phyloP scores from a whole-genome alignment of 2,797 vertebrate species.

The Lepilemur ruficaudatus region DNA sequence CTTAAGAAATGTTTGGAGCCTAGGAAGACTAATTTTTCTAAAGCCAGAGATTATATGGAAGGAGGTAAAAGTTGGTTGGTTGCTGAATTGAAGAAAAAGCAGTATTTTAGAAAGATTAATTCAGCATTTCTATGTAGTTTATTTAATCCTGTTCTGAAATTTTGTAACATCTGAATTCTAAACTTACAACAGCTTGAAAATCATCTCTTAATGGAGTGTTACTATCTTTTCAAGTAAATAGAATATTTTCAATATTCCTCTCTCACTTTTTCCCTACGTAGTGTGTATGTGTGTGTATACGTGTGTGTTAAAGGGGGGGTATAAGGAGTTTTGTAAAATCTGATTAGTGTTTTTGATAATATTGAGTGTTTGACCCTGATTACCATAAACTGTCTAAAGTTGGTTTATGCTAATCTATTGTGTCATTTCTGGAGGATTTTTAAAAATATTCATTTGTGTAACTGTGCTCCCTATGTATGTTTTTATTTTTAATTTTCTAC shows the following conservation, averaged over 20 bases:
- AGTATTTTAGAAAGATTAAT: neutral
- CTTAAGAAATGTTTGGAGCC: neutral
- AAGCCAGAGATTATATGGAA: neutral
- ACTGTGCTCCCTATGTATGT: neutral
- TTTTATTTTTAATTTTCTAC: slow-evolving; percentile 8
- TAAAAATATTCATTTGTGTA: neutral
- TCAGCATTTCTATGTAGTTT: neutral
- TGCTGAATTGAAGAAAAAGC: neutral
- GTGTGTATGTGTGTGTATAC: neutral
- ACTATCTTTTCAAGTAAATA: neutral
- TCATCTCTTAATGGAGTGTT: neutral
- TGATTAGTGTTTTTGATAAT: neutral
- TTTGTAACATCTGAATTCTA: neutral
- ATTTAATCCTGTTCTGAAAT: slow-evolving; percentile 1
- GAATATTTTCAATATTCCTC: neutral
- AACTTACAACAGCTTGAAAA: neutral
- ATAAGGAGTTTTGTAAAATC: neutral
- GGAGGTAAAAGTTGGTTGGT: neutral
- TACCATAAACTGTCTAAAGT: neutral
- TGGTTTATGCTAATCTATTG: neutral
- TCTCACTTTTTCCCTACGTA: neutral
- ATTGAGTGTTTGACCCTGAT: neutral
- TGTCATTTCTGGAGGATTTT: slow-evolving; percentile 14
- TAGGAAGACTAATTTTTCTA: neutral
- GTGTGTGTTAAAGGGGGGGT: neutral